Evolutionary conservation across 2,888 invertebrate species (phyloP).

Genomic region (Linyphia triangularis): DNA sequence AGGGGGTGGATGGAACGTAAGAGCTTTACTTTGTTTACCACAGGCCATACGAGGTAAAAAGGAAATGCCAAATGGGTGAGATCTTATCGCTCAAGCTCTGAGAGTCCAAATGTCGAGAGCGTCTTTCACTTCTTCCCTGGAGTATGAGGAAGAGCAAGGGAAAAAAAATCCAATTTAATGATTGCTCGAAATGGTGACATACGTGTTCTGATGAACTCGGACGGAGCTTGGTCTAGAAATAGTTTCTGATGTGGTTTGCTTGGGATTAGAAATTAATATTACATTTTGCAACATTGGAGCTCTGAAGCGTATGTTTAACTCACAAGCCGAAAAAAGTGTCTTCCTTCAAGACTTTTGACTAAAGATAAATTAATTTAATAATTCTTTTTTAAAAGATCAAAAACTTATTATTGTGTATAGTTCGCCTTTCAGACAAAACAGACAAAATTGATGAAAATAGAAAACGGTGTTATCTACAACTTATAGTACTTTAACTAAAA

Average conservation of each 20-base stretch:
- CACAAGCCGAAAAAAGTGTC: no score
- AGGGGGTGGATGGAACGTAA: not conserved
- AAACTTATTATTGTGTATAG: no score
- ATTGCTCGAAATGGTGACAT: not conserved
- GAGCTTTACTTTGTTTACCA: constrained; percentile 35
- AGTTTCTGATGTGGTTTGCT: not conserved
- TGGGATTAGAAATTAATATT: not conserved
- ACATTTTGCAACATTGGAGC: no score
- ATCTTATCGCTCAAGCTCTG: constrained; percentile 12
- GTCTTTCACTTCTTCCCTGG: constrained; percentile 6
- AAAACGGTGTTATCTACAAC: no score
- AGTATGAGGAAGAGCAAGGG: not conserved
- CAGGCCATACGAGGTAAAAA: not conserved
- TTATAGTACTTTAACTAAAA: no score
- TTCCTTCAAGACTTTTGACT: no score
- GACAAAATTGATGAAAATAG: no score
- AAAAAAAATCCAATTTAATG: not conserved
- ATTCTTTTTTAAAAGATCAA: no score
- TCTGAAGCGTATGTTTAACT: no score
- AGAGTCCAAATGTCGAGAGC: constrained; percentile 24
- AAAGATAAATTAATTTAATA: no score
- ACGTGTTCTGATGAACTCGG: not conserved
- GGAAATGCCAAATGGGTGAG: constrained; percentile 39
- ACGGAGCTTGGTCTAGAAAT: not conserved
- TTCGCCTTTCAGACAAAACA: no score